Percentiles rank a stretch among this genome's conserved stretches.
phyloP scores from a whole-genome alignment of 2,113 vertebrate species.

The Python bivittatus region DNA sequence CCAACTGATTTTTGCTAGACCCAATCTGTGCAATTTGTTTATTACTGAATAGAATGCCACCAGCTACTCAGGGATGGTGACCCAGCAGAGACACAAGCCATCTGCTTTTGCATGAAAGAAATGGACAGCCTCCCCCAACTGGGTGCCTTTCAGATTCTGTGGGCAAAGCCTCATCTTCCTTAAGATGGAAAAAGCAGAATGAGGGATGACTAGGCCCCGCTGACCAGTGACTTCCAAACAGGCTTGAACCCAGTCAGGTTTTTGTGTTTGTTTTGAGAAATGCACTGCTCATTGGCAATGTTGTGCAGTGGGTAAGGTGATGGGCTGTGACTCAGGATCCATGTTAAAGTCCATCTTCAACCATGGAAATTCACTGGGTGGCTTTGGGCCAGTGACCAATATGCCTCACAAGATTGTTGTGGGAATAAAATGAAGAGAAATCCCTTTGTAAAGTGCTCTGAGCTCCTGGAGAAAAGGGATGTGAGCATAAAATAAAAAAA shows the following conservation, averaged over 20 bases:
- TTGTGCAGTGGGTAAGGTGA: not conserved
- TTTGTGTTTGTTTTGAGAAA: not conserved
- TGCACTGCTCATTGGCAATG: not conserved
- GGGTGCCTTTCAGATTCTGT: not conserved
- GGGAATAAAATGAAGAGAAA: not conserved
- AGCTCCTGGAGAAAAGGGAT: not conserved
- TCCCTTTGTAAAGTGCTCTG: not conserved
- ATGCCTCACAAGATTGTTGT: too few relatives aligned
- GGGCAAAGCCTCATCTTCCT: not conserved
- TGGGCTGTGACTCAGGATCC: too few relatives aligned
- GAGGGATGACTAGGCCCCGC: not conserved
- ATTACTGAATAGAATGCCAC: not conserved
- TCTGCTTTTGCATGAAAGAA: not conserved
- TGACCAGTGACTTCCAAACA: too few relatives aligned
- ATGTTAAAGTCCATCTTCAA: too few relatives aligned
- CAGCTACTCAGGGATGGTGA: not conserved
- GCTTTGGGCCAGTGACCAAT: too few relatives aligned
- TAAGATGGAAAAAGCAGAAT: not conserved
- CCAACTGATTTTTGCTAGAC: not conserved
- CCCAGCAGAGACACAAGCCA: not conserved
- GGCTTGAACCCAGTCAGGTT: not conserved
- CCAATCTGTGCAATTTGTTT: not conserved
- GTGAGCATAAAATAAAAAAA: not conserved
- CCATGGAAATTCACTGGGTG: too few relatives aligned
- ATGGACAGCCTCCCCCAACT: not conserved